Percentiles rank a stretch among this genome's conserved stretches.
phyloP scores from a whole-genome alignment of 2,113 vertebrate genomes.

The Apteryx owenii region DNA sequence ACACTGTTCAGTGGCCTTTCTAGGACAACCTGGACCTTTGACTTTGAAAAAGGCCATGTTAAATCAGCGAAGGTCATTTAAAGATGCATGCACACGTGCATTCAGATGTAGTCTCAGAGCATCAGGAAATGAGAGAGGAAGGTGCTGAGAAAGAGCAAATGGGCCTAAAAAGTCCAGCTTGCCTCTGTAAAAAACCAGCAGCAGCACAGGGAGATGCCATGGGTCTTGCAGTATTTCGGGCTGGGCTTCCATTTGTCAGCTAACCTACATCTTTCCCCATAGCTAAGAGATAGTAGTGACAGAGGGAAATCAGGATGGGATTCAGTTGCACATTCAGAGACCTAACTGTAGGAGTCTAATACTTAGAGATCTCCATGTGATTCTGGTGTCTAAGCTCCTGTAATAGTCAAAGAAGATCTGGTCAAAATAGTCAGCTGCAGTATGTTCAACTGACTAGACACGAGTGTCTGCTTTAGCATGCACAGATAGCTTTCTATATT shows the following conservation, averaged over 20 bases:
- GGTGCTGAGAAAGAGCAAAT: not conserved
- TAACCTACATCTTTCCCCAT: not conserved
- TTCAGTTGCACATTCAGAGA: not conserved
- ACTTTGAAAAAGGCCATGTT: not conserved
- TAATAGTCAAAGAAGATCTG: not conserved
- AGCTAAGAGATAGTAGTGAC: not conserved
- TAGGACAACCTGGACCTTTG: not conserved
- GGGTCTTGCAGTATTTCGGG: not conserved
- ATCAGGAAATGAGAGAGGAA: not conserved
- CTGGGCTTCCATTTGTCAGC: not conserved
- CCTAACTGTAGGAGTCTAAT: not conserved
- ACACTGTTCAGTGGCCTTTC: not conserved
- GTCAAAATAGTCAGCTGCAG: not conserved
- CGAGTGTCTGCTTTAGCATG: not conserved
- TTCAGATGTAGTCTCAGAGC: not conserved
- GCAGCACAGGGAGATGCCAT: not conserved
- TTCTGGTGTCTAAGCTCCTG: not conserved
- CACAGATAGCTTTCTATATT: not conserved
- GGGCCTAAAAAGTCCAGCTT: not conserved
- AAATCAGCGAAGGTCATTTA: not conserved
- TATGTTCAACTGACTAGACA: not conserved
- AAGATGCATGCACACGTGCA: not conserved
- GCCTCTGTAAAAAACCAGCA: not conserved
- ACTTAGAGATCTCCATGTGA: not conserved
- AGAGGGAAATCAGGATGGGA: not conserved